Evolutionary conservation across 35 echinoderm and acorn worm genomes (phyloP), one percentile per base, ranked within the genome.

Genomic region (Patiria miniata): DNA sequence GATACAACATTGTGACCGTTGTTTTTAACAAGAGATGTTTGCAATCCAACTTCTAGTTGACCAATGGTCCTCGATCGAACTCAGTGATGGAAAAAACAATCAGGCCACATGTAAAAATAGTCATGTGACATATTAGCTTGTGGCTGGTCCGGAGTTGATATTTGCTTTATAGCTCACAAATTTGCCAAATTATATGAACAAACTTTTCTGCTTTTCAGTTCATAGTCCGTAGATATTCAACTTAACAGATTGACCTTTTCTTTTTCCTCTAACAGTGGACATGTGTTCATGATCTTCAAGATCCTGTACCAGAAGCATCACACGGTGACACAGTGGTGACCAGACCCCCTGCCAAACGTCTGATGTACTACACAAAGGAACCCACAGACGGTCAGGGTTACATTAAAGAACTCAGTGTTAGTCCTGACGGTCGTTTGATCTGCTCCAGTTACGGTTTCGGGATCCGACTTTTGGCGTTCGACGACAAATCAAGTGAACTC

Each of bases 341-440:
- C 23, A 42, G 4, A 37, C 28, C 14, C 53, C 77, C 92, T 23
- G 47, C 86, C 61, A 47, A 94, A 8, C 88, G 92, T 79, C 87
- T 99, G 8, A 52, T 91, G 38, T 94, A 99, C 55, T 83, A 94
- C 51, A 87, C 89, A 29, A 83, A 77, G 34, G 96, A 99, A 60
- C 88, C 89, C 2, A 99, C 90, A 22, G 96, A 99, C 77, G 96
- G 96, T 0, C 79, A 87, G 57, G 96, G 93, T 8, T 99, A 99
- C 51, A 99, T 99, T 83, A 99, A 99, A 30, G 96, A 99, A 87
- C 90, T 99, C 9, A 94, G 96, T 37, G 78, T 99, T 40, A 99
- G 96, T 50, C 96, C 96, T 7, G 96, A 99, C 36, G 96, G 96
- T 6, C 78, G 93, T 39, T 77, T 92, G 8, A 95, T 99, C 36